These are phyloP conservation scores for Noctua fimbriata DNA, from an alignment of 2,888 invertebrate species.

Conservation along the genomic window DNA sequence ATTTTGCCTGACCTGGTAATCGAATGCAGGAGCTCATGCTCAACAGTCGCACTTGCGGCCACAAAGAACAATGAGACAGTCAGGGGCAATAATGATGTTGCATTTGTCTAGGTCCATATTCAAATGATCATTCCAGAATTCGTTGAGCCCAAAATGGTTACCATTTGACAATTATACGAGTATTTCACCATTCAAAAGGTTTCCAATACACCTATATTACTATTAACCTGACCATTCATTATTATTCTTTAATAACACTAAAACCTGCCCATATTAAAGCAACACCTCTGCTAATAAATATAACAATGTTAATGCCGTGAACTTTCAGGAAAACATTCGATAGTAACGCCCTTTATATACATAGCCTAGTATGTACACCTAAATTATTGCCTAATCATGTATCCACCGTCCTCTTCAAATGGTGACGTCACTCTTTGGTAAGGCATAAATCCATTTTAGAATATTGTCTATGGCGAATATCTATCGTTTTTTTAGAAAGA, in stretches of 20 bases:
- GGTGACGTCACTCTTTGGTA: constrained; percentile 45
- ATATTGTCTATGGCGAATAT: constrained; percentile 1
- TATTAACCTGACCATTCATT: constrained; percentile 24
- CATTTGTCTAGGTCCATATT: too few relatives aligned
- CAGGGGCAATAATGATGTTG: too few relatives aligned
- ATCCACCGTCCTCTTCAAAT: constrained; percentile 28
- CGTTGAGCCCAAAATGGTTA: background rate
- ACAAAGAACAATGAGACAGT: background rate
- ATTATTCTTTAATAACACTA: constrained; percentile 25
- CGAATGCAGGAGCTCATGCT: background rate
- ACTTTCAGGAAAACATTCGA: constrained; percentile 17
- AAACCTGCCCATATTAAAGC: constrained; percentile 26
- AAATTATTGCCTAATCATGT: constrained; percentile 19
- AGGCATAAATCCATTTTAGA: constrained; percentile 13
- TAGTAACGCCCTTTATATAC: constrained; percentile 15
- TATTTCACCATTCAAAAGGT: background rate
- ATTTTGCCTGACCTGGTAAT: background rate
- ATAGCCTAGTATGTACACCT: constrained; percentile 47
- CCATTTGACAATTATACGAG: background rate
- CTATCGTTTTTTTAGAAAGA: constrained; percentile 15
- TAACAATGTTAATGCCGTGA: background rate
- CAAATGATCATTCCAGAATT: too few relatives aligned
- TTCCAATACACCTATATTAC: background rate
- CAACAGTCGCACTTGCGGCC: too few relatives aligned
- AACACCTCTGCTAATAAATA: background rate